Conservation (phyloP, 2,888 invertebrate genomes). For the Sipha maydis region DNA sequence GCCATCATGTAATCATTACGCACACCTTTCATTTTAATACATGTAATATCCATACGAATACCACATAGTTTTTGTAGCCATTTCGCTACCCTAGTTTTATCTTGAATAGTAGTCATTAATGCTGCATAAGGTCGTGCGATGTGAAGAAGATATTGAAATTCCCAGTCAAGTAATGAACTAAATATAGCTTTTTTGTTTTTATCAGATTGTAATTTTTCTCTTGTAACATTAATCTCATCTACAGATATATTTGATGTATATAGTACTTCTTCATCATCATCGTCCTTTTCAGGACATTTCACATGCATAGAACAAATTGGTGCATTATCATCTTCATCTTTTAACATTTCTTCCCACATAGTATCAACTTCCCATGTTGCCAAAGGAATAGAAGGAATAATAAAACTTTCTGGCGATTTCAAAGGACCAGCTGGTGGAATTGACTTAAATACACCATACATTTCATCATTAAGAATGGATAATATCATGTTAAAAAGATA, state of each 20-base stretch:
- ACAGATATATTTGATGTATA: background rate
- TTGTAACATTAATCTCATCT: background rate
- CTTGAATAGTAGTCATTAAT: constrained; percentile 68
- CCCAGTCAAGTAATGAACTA: constrained; percentile 64
- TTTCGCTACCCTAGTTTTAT: constrained; percentile 69
- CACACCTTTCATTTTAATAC: constrained; percentile 70
- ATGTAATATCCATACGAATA: constrained; percentile 67
- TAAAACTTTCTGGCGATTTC: constrained; percentile 27
- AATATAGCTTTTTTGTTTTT: constrained; percentile 8
- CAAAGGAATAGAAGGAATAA: constrained; percentile 8
- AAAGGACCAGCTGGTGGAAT: constrained; percentile 63
- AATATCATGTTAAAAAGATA: constrained; percentile 64
- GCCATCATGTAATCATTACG: constrained; percentile 72
- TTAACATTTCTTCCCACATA: constrained; percentile 56
- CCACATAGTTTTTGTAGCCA: constrained; percentile 71
- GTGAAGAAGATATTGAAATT: constrained; percentile 70
- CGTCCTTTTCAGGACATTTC: constrained; percentile 25
- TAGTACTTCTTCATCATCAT: background rate
- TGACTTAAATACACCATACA: constrained; percentile 62
- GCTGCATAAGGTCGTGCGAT: constrained; percentile 69
- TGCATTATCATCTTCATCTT: background rate
- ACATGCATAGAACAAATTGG: constrained; percentile 9
- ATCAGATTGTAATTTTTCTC: background rate
- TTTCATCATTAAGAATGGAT: constrained; percentile 63
- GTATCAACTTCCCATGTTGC: constrained; percentile 43